Evolutionary conservation across 2,113 vertebrate genomes (phyloP).

Genomic region (Struthidea cinerea): DNA sequence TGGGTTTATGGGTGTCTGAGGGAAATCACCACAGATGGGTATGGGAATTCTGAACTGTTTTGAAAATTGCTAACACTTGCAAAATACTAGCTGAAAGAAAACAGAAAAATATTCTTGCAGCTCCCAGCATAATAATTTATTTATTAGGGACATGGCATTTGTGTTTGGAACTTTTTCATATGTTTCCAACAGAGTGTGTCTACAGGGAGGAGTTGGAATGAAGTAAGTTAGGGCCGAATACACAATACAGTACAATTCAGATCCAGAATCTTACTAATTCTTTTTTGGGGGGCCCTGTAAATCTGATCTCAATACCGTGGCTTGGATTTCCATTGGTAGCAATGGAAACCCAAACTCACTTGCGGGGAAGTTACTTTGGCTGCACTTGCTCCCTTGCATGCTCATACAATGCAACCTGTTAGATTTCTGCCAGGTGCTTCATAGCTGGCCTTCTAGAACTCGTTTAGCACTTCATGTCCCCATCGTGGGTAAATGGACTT

Average conservation of each 20-base stretch:
- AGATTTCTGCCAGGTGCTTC: neutral
- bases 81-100: slow-evolving; percentile 32
- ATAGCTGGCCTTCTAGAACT: neutral
- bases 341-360: neutral
- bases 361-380: neutral
- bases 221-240: neutral
- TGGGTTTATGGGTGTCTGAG: slow-evolving; percentile 38
- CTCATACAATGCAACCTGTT: neutral
- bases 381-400: neutral
- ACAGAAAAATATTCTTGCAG: slow-evolving; percentile 26
- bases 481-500: neutral
- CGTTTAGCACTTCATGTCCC: neutral
- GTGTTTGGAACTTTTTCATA: slow-evolving; percentile 14
- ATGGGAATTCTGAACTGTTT: slow-evolving; percentile 58
- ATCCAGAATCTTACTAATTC: neutral
- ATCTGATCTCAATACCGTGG: neutral
- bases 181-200: neutral
- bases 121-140: slow-evolving; percentile 24
- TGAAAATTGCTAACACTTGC: slow-evolving; percentile 41
- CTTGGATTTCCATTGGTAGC: neutral
- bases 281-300: neutral
- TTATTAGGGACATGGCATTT: slow-evolving; percentile 20
- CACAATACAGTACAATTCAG: neutral
- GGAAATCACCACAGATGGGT: slow-evolving; percentile 52
- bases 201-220: neutral